Base-by-base conservation (phyloP, 1,140 invertebrate genomes). In the Riptortus pedestris region DNA sequence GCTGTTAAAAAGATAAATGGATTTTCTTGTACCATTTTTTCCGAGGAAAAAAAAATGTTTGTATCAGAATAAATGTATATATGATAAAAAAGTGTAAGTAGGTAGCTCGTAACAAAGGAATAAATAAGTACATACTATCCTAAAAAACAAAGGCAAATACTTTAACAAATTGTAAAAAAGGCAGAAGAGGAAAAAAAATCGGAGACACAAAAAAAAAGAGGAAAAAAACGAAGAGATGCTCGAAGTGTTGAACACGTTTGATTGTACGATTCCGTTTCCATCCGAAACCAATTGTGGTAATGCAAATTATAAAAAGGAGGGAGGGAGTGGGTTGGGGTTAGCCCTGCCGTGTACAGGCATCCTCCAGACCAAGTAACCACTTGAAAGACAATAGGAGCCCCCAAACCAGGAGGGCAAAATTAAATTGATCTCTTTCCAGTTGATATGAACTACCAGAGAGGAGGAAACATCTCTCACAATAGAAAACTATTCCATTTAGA, bases 291-390 rank as follows among this genome's bases (percentile, higher is more conserved):
- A 55, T 55, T 55, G 51, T 55, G 51, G 24, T 24, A 24, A 55
- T 55, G 51, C 51, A 55, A 55, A 55, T 55, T 55, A 55, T 18
- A 55, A 55, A 55, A 55, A 55, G 51, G 51, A 55, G 51, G 24
- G 16, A 24, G 18, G 24, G 18, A 26, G 24, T 24, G 24, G 51
- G 51, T 2, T 55, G 51, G 51, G 51, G 24, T 22, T 14, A 24
- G 22, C 20, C 51, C 51, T 55, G 51, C 51, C 51, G 20, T 24
- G 26, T 22, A 55, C 51, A 22, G 51, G 45, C 45, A 47, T 47
- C 22, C 18, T 24, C 5, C 51, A 26, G 18, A 55, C 14, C 51
- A 55, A 55, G 51, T 55, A 55, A 55, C 51, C 51, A 24, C 51
- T 55, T 55, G 51, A 55, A 24, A 55, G 24, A 55, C 51, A 55